A percentile compares a stretch with the other conserved stretches of the same genome.
These are phyloP conservation scores for Trachemys scripta DNA, from an alignment of 2,113 vertebrate species.

Conservation along the genomic window DNA sequence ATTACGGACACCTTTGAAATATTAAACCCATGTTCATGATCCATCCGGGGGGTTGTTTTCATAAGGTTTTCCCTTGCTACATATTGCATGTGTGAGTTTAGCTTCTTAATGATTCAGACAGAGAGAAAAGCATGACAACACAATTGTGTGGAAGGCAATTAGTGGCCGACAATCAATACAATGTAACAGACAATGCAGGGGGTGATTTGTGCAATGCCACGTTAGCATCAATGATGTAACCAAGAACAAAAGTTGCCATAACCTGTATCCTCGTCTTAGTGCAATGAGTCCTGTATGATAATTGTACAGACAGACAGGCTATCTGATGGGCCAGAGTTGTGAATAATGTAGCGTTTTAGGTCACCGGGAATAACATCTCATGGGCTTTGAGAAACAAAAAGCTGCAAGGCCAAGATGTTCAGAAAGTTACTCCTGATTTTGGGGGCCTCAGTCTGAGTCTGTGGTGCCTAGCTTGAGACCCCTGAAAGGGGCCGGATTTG, in stretches of 20 bases:
- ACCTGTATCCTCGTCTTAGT: not conserved
- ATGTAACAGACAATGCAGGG: not conserved
- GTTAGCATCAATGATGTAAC: not conserved
- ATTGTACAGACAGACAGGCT: not conserved
- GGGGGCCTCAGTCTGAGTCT: not conserved
- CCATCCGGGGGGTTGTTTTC: not conserved
- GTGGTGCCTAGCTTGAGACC: not conserved
- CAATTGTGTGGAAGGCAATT: not conserved
- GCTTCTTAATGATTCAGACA: not conserved
- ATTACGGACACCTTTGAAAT: not conserved
- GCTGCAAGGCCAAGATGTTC: not conserved
- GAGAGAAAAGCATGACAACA: not conserved
- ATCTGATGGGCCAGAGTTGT: not conserved
- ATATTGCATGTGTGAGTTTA: not conserved
- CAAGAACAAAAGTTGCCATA: not conserved
- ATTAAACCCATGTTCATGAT: not conserved
- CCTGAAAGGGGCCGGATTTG: not conserved
- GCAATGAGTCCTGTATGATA: not conserved
- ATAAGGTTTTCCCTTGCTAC: not conserved
- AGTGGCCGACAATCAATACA: not conserved
- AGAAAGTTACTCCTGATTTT: not conserved
- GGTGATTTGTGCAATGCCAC: not conserved
- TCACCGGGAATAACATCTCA: not conserved
- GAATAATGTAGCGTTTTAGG: not conserved
- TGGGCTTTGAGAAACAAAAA: not conserved